Percentiles rank a stretch among this genome's conserved stretches.
Evolutionary conservation across 1,140 invertebrate genomes (phyloP).

Genomic region (Danaus plexippus): DNA sequence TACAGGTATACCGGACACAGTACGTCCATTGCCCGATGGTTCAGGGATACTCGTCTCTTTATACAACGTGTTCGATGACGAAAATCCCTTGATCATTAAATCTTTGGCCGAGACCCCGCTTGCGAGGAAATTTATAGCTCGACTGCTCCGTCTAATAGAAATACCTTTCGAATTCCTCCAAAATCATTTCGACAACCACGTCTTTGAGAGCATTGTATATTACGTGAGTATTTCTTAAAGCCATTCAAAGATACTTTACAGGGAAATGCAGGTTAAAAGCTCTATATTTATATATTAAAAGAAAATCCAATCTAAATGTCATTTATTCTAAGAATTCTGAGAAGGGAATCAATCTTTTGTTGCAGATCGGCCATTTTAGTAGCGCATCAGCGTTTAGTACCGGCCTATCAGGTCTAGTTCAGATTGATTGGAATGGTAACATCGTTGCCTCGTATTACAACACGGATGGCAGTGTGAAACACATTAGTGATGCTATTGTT

Average conservation of each 20-base stretch:
- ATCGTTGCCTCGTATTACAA: slow-evolving; percentile 75
- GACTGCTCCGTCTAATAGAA: slow-evolving; percentile 72
- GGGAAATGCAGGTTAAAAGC: too few relatives aligned
- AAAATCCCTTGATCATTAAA: slow-evolving; percentile 66
- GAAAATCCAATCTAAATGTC: too few relatives aligned
- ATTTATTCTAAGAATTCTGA: background rate
- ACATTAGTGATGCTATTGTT: slow-evolving; percentile 76
- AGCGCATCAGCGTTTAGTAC: slow-evolving; percentile 35
- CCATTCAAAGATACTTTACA: too few relatives aligned
- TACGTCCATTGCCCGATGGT: slow-evolving; percentile 75
- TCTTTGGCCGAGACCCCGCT: slow-evolving; percentile 72
- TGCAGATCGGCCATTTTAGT: slow-evolving; percentile 70
- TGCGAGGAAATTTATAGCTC: slow-evolving; percentile 74
- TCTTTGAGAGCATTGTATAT: slow-evolving; percentile 70
- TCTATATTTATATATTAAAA: too few relatives aligned
- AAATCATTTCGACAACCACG: slow-evolving; percentile 73
- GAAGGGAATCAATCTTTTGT: slow-evolving; percentile 4
- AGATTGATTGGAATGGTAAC: slow-evolving; percentile 78
- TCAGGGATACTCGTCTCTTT: slow-evolving; percentile 80
- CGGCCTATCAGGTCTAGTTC: slow-evolving; percentile 68
- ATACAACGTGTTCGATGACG: slow-evolving; percentile 65
- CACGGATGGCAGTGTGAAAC: slow-evolving; percentile 59
- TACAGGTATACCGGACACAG: slow-evolving; percentile 80
- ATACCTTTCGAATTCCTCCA: slow-evolving; percentile 74
- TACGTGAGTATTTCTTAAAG: slow-evolving; percentile 60